Evolutionary conservation across 2,113 vertebrate species (phyloP).

Genomic region (Crotalus tigris): DNA sequence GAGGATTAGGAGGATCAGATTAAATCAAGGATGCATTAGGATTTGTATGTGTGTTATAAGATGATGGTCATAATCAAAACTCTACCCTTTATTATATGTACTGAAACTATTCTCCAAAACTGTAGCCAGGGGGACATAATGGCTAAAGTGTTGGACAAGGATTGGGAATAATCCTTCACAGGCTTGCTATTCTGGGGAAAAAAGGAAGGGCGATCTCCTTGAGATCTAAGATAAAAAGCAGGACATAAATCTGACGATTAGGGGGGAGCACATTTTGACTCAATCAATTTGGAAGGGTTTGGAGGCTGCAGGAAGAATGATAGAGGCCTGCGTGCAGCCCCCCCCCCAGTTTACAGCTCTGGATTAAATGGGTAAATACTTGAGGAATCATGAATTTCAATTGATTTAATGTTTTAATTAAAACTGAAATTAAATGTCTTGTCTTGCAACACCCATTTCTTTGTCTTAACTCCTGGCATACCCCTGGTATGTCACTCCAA

Average conservation of each 20-base stretch:
- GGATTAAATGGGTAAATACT: background rate
- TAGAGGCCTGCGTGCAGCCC: background rate
- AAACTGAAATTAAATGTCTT: background rate
- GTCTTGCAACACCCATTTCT: background rate
- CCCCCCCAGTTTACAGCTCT: background rate
- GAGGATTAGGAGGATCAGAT: background rate
- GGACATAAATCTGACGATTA: background rate
- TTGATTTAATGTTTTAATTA: background rate
- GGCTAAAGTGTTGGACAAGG: background rate
- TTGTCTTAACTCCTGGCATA: background rate
- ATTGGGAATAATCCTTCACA: background rate
- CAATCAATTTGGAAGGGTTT: background rate
- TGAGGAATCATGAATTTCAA: no score
- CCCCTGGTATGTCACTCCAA: background rate
- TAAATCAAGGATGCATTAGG: background rate
- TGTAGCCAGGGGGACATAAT: background rate
- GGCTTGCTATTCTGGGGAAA: background rate
- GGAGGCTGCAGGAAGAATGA: background rate
- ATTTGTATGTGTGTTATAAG: background rate
- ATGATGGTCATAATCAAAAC: background rate
- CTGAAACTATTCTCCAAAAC: background rate
- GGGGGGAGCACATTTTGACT: background rate
- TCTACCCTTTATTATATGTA: background rate
- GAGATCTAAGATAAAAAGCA: background rate
- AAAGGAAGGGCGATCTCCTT: background rate